Conservation (phyloP, 2,888 invertebrate species). For the Brenthis ino region DNA sequence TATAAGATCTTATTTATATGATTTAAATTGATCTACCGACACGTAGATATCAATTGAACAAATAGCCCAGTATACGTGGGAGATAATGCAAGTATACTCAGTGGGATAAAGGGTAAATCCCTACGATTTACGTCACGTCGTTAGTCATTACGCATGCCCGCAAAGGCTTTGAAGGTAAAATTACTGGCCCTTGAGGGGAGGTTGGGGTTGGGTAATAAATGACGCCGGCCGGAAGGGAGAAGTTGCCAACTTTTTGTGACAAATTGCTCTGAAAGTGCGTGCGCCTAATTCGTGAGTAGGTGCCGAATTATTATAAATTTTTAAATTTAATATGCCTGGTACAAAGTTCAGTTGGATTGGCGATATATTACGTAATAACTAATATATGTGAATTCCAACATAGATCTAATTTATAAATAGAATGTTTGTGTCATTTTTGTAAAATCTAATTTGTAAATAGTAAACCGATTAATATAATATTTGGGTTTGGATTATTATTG, state of each 20-base stretch:
- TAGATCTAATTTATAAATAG: too few relatives aligned
- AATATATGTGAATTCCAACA: too few relatives aligned
- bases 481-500: too few relatives aligned
- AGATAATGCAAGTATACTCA: conserved; percentile 36
- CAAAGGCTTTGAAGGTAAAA: conserved; percentile 77
- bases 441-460: too few relatives aligned
- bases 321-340: too few relatives aligned
- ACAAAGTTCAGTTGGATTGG: too few relatives aligned
- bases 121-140: conserved; percentile 72
- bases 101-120: conserved; percentile 63
- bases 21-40: too few relatives aligned
- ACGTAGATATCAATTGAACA: conserved; percentile 12
- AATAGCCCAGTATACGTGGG: conserved; percentile 6
- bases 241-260: conserved; percentile 79
- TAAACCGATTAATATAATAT: too few relatives aligned
- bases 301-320: conserved; percentile 29
- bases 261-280: conserved; percentile 77
- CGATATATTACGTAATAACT: too few relatives aligned
- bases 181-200: conserved; percentile 74
- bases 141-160: conserved; percentile 77
- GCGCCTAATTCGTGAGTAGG: conserved; percentile 52
- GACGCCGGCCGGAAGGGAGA: conserved; percentile 64
- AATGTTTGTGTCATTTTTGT: too few relatives aligned
- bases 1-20: too few relatives aligned
- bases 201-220: conserved; percentile 65